Evolutionary conservation across 2,888 invertebrate species (phyloP), one percentile per base, ranked within the genome.

Genomic region (Eupeodes luniger): DNA sequence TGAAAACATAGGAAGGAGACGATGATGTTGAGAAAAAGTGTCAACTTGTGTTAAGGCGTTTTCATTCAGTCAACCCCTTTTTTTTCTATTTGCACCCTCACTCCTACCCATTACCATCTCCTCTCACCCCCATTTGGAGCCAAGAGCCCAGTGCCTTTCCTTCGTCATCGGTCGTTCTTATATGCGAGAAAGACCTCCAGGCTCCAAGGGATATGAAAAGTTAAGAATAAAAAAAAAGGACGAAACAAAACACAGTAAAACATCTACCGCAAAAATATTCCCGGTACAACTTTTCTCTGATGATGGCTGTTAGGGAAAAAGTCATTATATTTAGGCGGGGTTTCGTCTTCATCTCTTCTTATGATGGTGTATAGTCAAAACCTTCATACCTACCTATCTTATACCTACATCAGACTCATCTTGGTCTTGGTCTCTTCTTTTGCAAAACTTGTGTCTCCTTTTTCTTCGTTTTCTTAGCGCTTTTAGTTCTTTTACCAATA

Each of bases 251-350:
- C 75, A 72, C 14, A 49, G 72, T 36, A 72, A 85, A 78, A 78
- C 79, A 77, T 85, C 72, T 78, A 85, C 85, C 85, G 78, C 85
- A 85, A 85, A 81, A 85, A 77, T 77, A 81, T 72, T 81, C 70
- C 77, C 81, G 72, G 67, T 77, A 81, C 76, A 77, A 72, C 53
- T 85, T 77, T 27, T 81, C 64, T 81, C 34, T 72, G 64, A 14
- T 72, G 64, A 14, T 51, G 57, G 47, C 47, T 72, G 78, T 40
- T 66, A 49, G 81, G 66, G 76, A 61, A 81, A 80, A 85, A 85
- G 81, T 81, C 85, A 81, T 85, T 85, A 85, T 85, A 81, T 81
- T 81, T 85, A 85, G 85, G 85, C 85, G 85, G 85, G 78, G 85
- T 85, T 85, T 81, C 81, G 62, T 85, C 77, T 66, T 74, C 85